A percentile compares a stretch with the other conserved stretches of the same genome.
These are phyloP conservation scores for Zeuzera pyrina DNA, from an alignment of 2,888 invertebrate genomes.

Conservation along the genomic window DNA sequence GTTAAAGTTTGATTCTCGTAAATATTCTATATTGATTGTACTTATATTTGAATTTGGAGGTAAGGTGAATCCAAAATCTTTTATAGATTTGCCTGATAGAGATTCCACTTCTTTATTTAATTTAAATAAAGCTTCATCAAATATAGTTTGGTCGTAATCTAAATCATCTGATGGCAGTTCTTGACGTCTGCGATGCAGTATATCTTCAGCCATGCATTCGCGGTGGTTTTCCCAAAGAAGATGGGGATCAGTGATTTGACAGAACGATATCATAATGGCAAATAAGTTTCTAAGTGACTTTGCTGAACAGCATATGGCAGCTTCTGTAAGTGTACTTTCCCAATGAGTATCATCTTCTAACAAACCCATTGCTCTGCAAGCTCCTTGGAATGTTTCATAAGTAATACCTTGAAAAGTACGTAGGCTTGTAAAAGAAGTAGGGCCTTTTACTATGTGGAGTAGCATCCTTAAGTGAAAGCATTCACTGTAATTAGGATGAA, in stretches of 20 bases:
- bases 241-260: conserved; percentile 6
- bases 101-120: conserved; percentile 4
- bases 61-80: conserved; percentile 9
- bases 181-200: conserved; percentile 4
- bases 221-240: conserved; percentile 6
- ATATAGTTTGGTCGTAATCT: conserved; percentile 2
- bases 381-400: conserved; percentile 11
- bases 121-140: conserved; percentile 5
- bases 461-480: conserved; percentile 10
- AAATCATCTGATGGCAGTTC: neutral
- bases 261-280: conserved; percentile 7
- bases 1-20: conserved; percentile 2
- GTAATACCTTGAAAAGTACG: conserved; percentile 9
- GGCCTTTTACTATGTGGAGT: conserved; percentile 15
- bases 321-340: conserved; percentile 22
- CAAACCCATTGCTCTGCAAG: conserved; percentile 18
- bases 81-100: conserved; percentile 3
- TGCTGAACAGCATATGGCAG: conserved; percentile 11
- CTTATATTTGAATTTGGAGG: conserved; percentile 1
- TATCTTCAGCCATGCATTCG: conserved; percentile 16
- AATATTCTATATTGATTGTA: neutral
- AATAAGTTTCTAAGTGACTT: conserved; percentile 7
- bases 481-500: conserved; percentile 9
- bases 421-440: conserved; percentile 17
- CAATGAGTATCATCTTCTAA: conserved; percentile 23